phyloP scores from a whole-genome alignment of 2,888 invertebrate species.

The Nowickia ferox region DNA sequence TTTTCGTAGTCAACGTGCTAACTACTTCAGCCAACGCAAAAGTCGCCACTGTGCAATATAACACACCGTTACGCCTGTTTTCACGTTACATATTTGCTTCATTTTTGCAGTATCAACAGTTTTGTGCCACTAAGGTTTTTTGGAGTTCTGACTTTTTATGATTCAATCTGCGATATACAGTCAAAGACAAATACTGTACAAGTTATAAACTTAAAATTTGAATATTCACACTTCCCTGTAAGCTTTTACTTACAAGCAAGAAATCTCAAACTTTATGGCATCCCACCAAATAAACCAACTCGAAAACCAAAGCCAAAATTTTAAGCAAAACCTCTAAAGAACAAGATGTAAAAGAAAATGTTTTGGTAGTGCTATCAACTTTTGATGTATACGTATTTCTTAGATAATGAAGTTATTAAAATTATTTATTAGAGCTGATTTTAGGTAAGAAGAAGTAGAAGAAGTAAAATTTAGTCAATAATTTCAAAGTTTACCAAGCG shows the following conservation, averaged over 20 bases:
- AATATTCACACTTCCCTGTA: constrained; percentile 19
- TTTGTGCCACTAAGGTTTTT: too few relatives aligned
- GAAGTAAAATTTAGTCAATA: constrained; percentile 10
- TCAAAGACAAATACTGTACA: neutral
- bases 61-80: too few relatives aligned
- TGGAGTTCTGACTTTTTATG: neutral
- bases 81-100: too few relatives aligned
- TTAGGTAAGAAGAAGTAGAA: neutral
- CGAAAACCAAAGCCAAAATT: neutral
- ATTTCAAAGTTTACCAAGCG: neutral
- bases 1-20: too few relatives aligned
- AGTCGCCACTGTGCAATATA: too few relatives aligned
- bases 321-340: neutral
- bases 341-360: neutral
- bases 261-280: neutral
- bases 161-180: neutral
- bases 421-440: neutral
- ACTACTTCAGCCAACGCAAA: too few relatives aligned
- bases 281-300: neutral
- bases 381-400: neutral
- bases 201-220: neutral
- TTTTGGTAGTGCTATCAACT: neutral
- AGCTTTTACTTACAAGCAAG: too few relatives aligned
- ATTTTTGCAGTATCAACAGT: too few relatives aligned
- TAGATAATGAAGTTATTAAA: neutral